Evolutionary conservation across 1,140 invertebrate genomes (phyloP), one percentile per base, ranked within the genome.

Genomic region (Aricia agestis): DNA sequence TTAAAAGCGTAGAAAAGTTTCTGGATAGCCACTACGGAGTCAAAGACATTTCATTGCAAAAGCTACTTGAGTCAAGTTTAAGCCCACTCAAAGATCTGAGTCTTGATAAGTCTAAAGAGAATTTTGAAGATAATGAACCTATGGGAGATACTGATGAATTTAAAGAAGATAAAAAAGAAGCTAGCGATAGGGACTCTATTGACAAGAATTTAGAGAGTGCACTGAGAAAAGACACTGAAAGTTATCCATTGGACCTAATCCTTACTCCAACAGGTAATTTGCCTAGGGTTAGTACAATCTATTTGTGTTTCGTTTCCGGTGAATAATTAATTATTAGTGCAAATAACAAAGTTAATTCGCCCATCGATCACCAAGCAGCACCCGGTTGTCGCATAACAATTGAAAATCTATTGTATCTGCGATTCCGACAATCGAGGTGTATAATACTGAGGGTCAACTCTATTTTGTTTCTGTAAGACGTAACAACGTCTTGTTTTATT

Each of bases 141-240:
- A 6, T 25, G 18, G 10, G 9, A 19, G 59, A 19, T 9, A 63
- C 18, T 63, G 19, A 25, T 25, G 59, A 11, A 13, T 63, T 63
- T 25, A 11, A 19, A 63, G n/a, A 19, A 11, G 17, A 19, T 1
- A 19, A 10, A 7, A 25, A 19, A 19, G 11, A 63, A 25, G 18
- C 18, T 9, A 63, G 59, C 25, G 59, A 52, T 52, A 52, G 13
- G 13, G 45, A 52, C 59, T 63, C 72, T 52, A 88, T 90, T 72
- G 86, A 90, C 73, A 79, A 72, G 45, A 90, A 88, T 71, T 74
- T 90, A 59, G 82, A 87, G 67, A 79, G 80, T 66, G 86, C 85
- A 1, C 77, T 90, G 68, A 80, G 77, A 72, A 77, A 89, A 77
- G 74, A 78, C 32, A 78, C 76, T 72, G 69, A 80, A 13, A 81